phyloP scores from a whole-genome alignment of 2,888 invertebrate genomes.

The Dermolepida albohirtum region DNA sequence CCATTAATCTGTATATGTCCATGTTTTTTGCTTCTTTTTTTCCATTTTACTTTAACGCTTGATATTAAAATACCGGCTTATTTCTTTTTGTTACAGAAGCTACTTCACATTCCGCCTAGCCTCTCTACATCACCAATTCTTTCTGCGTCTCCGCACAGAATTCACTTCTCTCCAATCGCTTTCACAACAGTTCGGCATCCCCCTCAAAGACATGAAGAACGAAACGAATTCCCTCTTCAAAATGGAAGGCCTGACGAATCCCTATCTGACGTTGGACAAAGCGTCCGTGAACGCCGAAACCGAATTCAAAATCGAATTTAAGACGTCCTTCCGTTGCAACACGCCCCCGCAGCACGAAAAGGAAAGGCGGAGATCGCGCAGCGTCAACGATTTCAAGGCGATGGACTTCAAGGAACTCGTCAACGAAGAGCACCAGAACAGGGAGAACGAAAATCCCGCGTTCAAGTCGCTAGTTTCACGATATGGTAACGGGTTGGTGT shows the following conservation, averaged over 20 bases:
- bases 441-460: constrained; percentile 76
- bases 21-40: too few species aligned
- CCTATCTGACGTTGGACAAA: constrained; percentile 51
- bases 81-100: constrained; percentile 68
- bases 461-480: constrained; percentile 38
- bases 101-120: constrained; percentile 82
- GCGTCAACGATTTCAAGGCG: constrained; percentile 67
- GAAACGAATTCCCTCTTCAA: constrained; percentile 63
- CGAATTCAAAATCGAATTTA: constrained; percentile 62
- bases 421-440: constrained; percentile 72
- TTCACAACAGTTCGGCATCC: constrained; percentile 72
- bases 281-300: constrained; percentile 59
- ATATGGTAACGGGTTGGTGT: constrained; percentile 52
- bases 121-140: constrained; percentile 83
- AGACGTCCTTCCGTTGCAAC: constrained; percentile 54
- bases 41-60: too few species aligned
- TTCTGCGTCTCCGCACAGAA: constrained; percentile 78
- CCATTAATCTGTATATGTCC: too few species aligned
- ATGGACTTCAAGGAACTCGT: constrained; percentile 55
- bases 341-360: constrained; percentile 44
- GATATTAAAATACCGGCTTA: too few species aligned
- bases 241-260: constrained; percentile 60
- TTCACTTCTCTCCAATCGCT: constrained; percentile 75
- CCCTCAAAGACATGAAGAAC: constrained; percentile 66
- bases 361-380: constrained; percentile 60